phyloP scores from a whole-genome alignment of 53 echinoderm and acorn worm species.

The Zoroaster sp. region DNA sequence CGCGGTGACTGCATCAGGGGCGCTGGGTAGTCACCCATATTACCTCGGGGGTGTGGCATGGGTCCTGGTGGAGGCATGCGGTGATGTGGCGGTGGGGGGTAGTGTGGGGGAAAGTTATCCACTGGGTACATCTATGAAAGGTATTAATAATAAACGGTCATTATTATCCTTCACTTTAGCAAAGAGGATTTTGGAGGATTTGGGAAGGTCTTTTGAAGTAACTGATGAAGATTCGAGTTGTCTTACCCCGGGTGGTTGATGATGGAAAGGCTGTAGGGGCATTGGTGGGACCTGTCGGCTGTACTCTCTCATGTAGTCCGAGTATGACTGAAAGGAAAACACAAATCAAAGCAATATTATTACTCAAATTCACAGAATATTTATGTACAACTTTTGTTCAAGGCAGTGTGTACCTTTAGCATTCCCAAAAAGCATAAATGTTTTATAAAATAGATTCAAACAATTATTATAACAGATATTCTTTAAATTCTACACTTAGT shows the following conservation, averaged over 20 bases:
- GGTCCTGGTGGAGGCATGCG: constrained; percentile 62
- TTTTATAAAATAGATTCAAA: too few species aligned
- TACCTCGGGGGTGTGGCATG: constrained; percentile 58
- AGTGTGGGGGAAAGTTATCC: constrained; percentile 28
- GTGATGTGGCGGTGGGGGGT: constrained; percentile 55
- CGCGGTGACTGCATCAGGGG: constrained; percentile 57
- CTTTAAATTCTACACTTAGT: too few species aligned
- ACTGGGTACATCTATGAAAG: constrained; percentile 31
- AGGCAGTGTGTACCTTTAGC: background rate
- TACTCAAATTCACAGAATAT: background rate
- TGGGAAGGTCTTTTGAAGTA: too few species aligned
- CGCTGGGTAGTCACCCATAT: constrained; percentile 67
- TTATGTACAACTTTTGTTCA: background rate
- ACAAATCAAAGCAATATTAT: background rate
- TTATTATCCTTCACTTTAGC: too few species aligned
- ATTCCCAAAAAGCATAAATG: too few species aligned
- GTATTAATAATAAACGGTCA: background rate
- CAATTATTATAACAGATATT: too few species aligned
- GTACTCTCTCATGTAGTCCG: constrained; percentile 90
- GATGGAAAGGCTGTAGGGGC: constrained; percentile 64
- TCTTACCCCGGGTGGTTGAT: constrained; percentile 70
- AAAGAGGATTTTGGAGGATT: background rate
- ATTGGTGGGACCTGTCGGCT: constrained; percentile 63
- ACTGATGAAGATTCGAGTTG: too few species aligned
- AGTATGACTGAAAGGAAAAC: constrained; percentile 65